These are phyloP conservation scores for Trichacis sp. DNA, from an alignment of 2,888 invertebrate species.

Conservation along the genomic window DNA sequence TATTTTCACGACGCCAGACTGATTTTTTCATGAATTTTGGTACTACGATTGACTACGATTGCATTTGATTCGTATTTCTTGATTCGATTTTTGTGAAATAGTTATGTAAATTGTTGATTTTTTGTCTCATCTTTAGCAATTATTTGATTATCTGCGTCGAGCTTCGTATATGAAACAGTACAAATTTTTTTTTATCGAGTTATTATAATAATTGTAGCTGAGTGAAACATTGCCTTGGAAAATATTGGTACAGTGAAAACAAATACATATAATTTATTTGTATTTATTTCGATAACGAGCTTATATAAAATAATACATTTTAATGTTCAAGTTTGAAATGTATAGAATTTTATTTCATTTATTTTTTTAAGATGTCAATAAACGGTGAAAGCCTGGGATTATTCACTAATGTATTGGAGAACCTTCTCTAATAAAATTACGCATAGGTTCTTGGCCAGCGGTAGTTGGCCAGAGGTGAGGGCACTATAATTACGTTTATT, in stretches of 20 bases:
- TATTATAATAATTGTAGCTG: neutral
- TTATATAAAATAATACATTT: constrained; percentile 17
- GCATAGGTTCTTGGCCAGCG: too few species aligned
- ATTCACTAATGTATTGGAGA: too few species aligned
- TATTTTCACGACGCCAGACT: constrained; percentile 78
- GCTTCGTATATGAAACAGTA: neutral
- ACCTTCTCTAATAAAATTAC: too few species aligned
- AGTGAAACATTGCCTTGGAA: neutral
- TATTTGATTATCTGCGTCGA: too few species aligned
- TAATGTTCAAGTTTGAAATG: neutral
- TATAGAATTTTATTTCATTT: neutral
- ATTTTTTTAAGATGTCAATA: constrained; percentile 1
- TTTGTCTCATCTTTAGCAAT: too few species aligned
- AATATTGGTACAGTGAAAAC: neutral
- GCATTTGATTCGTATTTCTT: too few species aligned
- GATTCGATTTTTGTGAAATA: too few species aligned
- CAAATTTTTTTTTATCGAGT: neutral
- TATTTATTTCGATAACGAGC: constrained; percentile 43
- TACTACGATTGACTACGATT: too few species aligned
- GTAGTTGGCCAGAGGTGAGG: too few species aligned
- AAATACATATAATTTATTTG: constrained; percentile 39
- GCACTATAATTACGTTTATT: too few species aligned
- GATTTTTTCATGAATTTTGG: too few species aligned
- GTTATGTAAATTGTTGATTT: too few species aligned
- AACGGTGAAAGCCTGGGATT: neutral